Conservation (phyloP, 2,113 vertebrate species). For the Orthonyx spaldingii region DNA sequence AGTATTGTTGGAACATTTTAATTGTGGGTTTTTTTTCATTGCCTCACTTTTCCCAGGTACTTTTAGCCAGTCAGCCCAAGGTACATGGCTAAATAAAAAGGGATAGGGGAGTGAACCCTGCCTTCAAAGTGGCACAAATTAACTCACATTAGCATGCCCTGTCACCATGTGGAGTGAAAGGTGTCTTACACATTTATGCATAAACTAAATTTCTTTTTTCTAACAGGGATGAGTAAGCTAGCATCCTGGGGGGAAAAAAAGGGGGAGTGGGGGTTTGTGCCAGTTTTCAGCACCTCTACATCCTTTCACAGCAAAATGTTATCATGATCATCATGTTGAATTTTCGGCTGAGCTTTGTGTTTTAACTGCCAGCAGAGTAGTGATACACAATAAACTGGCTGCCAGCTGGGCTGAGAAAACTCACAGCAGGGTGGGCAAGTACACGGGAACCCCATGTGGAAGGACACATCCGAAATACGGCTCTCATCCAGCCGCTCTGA, state of each 20-base stretch:
- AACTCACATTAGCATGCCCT: neutral
- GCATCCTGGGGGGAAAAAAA: neutral
- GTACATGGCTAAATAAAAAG: neutral
- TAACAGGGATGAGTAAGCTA: neutral
- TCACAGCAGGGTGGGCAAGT: neutral
- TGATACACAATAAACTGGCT: neutral
- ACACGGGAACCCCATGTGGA: neutral
- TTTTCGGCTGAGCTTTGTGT: neutral
- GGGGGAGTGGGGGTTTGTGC: neutral
- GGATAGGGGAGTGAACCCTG: neutral
- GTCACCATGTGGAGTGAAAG: rapidly evolving
- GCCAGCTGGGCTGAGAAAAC: neutral
- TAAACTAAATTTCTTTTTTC: neutral
- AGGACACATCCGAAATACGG: neutral
- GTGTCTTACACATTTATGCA: neutral
- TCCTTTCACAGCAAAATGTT: neutral
- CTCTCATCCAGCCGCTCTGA: neutral
- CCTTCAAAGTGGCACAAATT: neutral
- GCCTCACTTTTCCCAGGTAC: neutral
- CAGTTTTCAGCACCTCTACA: neutral
- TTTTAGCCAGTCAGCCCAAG: neutral
- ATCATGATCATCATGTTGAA: neutral
- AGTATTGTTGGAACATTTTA: neutral
- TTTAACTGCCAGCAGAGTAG: neutral
- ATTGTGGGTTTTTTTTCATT: neutral